A percentile compares a stretch with the other conserved stretches of the same genome.
These are phyloP conservation scores for Triplophysa rosa DNA, from an alignment of 2,113 vertebrate genomes.

Conservation along the genomic window DNA sequence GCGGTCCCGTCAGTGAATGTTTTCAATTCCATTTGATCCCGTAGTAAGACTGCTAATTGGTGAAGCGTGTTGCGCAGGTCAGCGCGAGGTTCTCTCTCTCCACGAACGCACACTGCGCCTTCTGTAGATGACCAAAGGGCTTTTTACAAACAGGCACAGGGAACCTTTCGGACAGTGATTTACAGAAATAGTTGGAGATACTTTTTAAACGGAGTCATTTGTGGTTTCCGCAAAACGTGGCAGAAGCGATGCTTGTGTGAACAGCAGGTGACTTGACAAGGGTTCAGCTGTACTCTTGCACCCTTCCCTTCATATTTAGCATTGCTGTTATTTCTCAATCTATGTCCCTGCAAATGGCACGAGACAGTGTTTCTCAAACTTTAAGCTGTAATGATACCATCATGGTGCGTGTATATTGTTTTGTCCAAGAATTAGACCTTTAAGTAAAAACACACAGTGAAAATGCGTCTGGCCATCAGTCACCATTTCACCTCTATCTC, in stretches of 20 bases:
- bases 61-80: constrained; percentile 78
- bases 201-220: constrained; percentile 2
- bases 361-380: constrained; percentile 20
- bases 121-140: constrained; percentile 63
- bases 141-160: constrained; percentile 66
- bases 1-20: constrained; percentile 73
- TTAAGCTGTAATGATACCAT: background rate
- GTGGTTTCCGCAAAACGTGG: constrained; percentile 1
- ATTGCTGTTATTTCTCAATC: constrained; percentile 3
- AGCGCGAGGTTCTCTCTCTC: constrained; percentile 75
- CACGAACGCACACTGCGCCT: constrained; percentile 72
- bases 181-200: constrained; percentile 35
- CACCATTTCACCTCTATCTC: constrained; percentile 23
- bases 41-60: constrained; percentile 76
- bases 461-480: constrained; percentile 14
- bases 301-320: background rate
- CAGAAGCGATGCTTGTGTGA: background rate
- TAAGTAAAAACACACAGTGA: constrained; percentile 22
- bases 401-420: constrained; percentile 5
- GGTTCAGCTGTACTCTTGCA: constrained; percentile 21
- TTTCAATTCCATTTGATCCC: constrained; percentile 82
- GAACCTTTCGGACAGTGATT: constrained; percentile 58
- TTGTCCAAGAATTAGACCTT: constrained; percentile 35
- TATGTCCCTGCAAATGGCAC: constrained; percentile 3
- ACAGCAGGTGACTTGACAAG: constrained; percentile 6